These are phyloP conservation scores for Geophilus truncorum DNA, from an alignment of 2,888 invertebrate species.

Conservation along the genomic window DNA sequence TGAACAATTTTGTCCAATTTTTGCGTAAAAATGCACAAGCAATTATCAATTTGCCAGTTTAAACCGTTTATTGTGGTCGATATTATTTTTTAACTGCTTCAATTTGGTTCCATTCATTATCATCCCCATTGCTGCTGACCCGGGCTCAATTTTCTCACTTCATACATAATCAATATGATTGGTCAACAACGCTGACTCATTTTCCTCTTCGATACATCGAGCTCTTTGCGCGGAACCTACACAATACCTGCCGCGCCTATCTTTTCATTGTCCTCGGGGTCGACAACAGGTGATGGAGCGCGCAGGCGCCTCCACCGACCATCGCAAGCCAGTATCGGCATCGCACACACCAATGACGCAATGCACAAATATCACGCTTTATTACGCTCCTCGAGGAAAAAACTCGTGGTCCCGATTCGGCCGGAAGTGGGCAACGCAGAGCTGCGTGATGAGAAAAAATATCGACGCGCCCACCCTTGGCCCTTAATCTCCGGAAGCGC, in stretches of 20 bases:
- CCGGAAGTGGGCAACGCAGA: background rate
- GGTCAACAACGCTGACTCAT: constrained; percentile 15
- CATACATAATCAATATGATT: constrained; percentile 2
- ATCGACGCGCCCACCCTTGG: background rate
- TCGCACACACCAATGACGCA: background rate
- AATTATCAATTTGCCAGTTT: too few species aligned
- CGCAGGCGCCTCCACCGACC: background rate
- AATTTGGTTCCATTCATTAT: background rate
- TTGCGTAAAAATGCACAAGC: too few species aligned
- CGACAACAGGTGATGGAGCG: constrained; percentile 3
- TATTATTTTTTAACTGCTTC: background rate
- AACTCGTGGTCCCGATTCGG: background rate
- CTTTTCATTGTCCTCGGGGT: constrained; percentile 3
- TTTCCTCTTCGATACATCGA: background rate
- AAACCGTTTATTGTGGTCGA: too few species aligned
- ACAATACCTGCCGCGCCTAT: background rate
- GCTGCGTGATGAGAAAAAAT: background rate
- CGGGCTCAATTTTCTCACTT: constrained; percentile 2
- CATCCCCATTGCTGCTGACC: background rate
- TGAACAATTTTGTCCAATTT: too few species aligned
- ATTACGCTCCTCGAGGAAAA: background rate
- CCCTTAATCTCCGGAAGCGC: constrained; percentile 10
- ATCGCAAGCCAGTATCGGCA: background rate
- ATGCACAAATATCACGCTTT: constrained; percentile 5
- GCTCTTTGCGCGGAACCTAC: constrained; percentile 8